These are phyloP conservation scores for Brenthis hecate DNA, from an alignment of 2,888 invertebrate genomes.

Conservation along the genomic window DNA sequence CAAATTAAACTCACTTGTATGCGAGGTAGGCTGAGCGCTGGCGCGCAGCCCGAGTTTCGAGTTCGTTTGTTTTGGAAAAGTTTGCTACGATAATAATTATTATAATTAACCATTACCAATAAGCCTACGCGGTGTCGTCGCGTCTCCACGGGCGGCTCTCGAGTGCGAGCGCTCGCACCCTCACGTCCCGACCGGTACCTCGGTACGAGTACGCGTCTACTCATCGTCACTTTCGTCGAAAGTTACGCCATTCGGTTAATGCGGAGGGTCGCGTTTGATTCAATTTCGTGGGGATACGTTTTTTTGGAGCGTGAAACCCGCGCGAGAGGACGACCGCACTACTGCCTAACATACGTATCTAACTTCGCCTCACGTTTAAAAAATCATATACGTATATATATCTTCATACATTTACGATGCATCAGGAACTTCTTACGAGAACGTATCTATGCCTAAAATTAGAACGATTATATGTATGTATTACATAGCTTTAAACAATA, in stretches of 20 bases:
- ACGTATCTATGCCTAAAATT: slow-evolving; percentile 83
- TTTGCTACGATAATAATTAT: slow-evolving; percentile 81
- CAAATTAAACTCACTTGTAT: slow-evolving; percentile 89
- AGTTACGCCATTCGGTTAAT: slow-evolving; percentile 36
- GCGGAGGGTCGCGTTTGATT: slow-evolving; percentile 42
- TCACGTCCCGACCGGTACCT: slow-evolving; percentile 39
- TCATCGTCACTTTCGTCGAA: slow-evolving; percentile 35
- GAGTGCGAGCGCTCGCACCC: slow-evolving; percentile 44
- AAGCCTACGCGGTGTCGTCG: slow-evolving; percentile 80
- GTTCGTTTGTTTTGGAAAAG: slow-evolving; percentile 84
- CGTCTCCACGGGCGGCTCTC: slow-evolving; percentile 71
- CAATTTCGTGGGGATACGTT: slow-evolving; percentile 39
- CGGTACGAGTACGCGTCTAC: slow-evolving; percentile 40
- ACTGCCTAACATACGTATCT: slow-evolving; percentile 81
- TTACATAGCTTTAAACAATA: slow-evolving; percentile 84
- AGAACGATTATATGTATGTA: slow-evolving; percentile 84
- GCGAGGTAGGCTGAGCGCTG: slow-evolving; percentile 86
- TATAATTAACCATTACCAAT: slow-evolving; percentile 81
- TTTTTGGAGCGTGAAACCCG: slow-evolving; percentile 52
- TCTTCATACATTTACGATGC: slow-evolving; percentile 82
- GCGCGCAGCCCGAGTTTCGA: slow-evolving; percentile 83
- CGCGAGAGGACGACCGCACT: slow-evolving; percentile 79
- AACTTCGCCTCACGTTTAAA: slow-evolving; percentile 81
- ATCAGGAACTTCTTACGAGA: slow-evolving; percentile 83
- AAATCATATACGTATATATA: slow-evolving; percentile 83